phyloP scores from a whole-genome alignment of 2,888 invertebrate genomes.

The Notodonta ziczac region DNA sequence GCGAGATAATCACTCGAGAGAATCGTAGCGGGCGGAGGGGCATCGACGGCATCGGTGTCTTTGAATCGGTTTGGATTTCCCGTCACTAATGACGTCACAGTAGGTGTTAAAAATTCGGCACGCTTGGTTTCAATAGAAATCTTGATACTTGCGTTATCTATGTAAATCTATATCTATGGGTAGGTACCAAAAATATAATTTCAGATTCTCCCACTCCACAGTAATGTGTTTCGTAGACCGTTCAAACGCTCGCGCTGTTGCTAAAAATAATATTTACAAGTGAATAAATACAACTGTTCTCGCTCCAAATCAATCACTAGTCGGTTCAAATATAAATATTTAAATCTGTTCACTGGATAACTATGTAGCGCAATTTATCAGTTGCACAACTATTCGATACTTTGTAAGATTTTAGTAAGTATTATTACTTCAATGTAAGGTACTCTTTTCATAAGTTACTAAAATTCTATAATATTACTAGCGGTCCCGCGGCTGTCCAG shows the following conservation, averaged over 20 bases:
- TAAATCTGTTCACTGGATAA: constrained; percentile 13
- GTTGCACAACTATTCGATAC: background rate
- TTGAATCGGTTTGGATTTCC: too few species aligned
- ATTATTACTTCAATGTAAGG: background rate
- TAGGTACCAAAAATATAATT: background rate
- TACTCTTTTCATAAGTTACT: too few species aligned
- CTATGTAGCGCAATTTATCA: background rate
- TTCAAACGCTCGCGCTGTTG: background rate
- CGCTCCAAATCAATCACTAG: constrained; percentile 19
- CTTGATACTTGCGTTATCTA: too few species aligned
- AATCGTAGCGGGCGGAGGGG: too few species aligned
- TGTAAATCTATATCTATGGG: too few species aligned
- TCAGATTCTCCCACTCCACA: background rate
- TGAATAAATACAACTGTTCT: constrained; percentile 16
- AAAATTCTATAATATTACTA: too few species aligned
- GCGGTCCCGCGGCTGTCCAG: too few species aligned
- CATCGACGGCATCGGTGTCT: too few species aligned
- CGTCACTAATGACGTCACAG: too few species aligned
- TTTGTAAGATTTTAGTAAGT: background rate
- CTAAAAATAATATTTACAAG: constrained; percentile 16
- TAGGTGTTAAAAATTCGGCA: too few species aligned
- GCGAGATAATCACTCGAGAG: too few species aligned
- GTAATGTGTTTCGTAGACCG: background rate
- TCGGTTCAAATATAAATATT: constrained; percentile 17
- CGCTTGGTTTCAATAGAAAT: too few species aligned